phyloP scores from a whole-genome alignment of 2,797 vertebrate species.

The Acrossocheilus fasciatus region DNA sequence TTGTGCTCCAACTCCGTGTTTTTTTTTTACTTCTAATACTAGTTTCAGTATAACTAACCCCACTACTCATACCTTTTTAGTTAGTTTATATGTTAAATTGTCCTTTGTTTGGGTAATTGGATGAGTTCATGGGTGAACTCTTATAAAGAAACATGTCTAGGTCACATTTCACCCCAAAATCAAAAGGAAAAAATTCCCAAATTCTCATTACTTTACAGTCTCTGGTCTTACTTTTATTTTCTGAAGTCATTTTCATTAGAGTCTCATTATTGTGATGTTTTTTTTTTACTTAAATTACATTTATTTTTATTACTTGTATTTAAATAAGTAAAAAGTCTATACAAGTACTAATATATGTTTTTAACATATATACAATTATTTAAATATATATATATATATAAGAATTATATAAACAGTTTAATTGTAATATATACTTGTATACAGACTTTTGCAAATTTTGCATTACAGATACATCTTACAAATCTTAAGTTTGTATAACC shows the following conservation, averaged over 20 bases:
- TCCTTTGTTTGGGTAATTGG: neutral
- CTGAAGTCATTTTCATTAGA: neutral
- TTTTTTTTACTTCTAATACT: neutral
- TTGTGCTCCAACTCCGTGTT: neutral
- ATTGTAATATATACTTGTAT: neutral
- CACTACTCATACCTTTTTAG: neutral
- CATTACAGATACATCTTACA: neutral
- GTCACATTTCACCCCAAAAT: slow-evolving; percentile 10
- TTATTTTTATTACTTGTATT: neutral
- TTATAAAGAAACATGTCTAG: neutral
- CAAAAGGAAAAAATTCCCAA: neutral
- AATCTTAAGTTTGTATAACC: neutral
- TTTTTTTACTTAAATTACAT: neutral
- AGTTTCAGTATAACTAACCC: neutral
- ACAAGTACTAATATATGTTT: neutral
- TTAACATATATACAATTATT: too few species aligned
- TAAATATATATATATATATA: too few species aligned
- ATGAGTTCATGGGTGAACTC: neutral
- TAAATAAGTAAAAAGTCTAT: neutral
- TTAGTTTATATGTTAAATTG: neutral
- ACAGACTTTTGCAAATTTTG: neutral
- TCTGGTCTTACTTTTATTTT: neutral
- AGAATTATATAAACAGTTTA: too few species aligned
- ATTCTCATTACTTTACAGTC: neutral
- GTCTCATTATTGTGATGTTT: neutral